These are phyloP conservation scores for Acrocephalus arundinaceus DNA, from an alignment of 2,113 vertebrate species.

Conservation along the genomic window DNA sequence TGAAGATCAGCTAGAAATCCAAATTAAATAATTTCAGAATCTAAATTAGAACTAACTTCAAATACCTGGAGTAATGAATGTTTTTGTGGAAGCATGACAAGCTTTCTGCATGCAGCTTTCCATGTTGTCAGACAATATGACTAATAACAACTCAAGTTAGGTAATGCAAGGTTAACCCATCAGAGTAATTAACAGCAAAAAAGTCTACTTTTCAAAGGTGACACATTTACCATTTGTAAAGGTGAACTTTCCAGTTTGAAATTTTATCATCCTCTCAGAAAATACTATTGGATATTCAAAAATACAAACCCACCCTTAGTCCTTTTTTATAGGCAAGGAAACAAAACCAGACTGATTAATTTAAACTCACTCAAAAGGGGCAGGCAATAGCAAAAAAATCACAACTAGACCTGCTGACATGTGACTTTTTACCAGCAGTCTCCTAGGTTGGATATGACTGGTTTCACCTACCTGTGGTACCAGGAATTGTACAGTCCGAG, in stretches of 20 bases:
- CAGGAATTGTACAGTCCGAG: conserved; percentile 95
- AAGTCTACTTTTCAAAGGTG: neutral
- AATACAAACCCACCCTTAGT: neutral
- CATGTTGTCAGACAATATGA: neutral
- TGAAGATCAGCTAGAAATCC: neutral
- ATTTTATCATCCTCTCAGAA: neutral
- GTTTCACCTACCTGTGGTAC: conserved; percentile 87
- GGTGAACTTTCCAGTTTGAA: neutral
- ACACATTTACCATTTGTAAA: neutral
- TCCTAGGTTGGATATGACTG: neutral
- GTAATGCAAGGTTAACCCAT: neutral
- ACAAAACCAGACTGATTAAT: neutral
- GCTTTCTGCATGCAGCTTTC: neutral
- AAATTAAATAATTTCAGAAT: neutral
- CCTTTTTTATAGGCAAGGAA: neutral
- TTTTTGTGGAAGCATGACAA: neutral
- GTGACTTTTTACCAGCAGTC: neutral
- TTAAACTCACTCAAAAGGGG: neutral
- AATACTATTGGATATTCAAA: neutral
- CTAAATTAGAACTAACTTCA: neutral
- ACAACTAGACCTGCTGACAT: neutral
- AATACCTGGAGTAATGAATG: neutral
- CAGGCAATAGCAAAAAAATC: neutral
- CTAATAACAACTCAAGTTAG: neutral
- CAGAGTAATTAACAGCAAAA: neutral